phyloP scores from a whole-genome alignment of 2,888 invertebrate species.

The Ceraclea dissimilis region DNA sequence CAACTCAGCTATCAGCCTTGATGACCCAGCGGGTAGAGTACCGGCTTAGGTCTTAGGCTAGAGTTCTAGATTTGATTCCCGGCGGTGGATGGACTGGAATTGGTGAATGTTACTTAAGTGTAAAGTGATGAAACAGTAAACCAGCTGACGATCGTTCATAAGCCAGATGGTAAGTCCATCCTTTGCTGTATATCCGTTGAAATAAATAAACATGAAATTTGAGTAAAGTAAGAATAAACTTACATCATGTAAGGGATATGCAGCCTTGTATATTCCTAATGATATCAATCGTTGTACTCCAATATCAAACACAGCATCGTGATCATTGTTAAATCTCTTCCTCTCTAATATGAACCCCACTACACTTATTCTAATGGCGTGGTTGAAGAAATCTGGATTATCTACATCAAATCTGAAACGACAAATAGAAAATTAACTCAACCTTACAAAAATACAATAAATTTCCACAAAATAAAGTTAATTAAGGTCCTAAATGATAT shows the following conservation, averaged over 20 bases:
- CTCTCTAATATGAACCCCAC: slow-evolving; percentile 70
- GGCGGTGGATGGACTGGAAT: too few relatives aligned
- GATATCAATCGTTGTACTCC: slow-evolving; percentile 62
- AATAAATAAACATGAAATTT: too few relatives aligned
- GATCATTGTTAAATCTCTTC: slow-evolving; percentile 53
- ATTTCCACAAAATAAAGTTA: not conserved
- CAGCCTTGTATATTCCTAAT: slow-evolving; percentile 59
- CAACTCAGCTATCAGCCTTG: too few relatives aligned
- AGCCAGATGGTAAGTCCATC: too few relatives aligned
- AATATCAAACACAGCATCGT: slow-evolving; percentile 44
- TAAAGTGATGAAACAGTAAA: too few relatives aligned
- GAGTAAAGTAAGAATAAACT: slow-evolving; percentile 31
- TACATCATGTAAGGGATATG: slow-evolving; percentile 72
- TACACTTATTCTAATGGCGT: slow-evolving; percentile 57
- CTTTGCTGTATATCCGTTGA: too few relatives aligned
- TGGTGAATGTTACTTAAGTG: too few relatives aligned
- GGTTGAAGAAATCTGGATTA: slow-evolving; percentile 60
- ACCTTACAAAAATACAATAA: not conserved
- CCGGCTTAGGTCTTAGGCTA: too few relatives aligned
- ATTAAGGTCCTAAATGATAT: too few relatives aligned
- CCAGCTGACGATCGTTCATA: too few relatives aligned
- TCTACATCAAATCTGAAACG: slow-evolving; percentile 54
- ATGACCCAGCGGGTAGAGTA: too few relatives aligned
- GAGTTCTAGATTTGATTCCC: too few relatives aligned
- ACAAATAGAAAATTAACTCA: not conserved